Base-by-base conservation (phyloP, 1,140 invertebrate genomes). In the Ostrea edulis region DNA sequence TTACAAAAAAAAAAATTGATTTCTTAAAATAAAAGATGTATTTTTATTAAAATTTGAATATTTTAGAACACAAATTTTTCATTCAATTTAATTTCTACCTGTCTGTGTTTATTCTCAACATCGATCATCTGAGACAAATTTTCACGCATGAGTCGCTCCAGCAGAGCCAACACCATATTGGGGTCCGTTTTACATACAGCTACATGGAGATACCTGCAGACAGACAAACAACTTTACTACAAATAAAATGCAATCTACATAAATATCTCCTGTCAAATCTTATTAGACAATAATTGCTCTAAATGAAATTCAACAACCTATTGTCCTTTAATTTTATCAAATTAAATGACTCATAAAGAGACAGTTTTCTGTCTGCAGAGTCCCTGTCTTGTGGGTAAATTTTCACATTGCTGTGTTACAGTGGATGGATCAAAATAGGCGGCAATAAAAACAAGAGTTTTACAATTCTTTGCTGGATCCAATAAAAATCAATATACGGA, bases 121-220 rank as follows among this genome's bases (percentile, higher is more conserved):
- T 93, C 90, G 82, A 93, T 92, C 89, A 93, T 90, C 22, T 86
- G 51, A 17, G 88, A 58, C 7, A 92, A 84, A 20, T 91, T 89
- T 77, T 93, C 91, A 35, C 93, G 68, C 2, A 85, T 83, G n/a
- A 92, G 68, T 62, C 93, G 84, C 84, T 93, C 93, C 84, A 93
- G 58, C 71, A 93, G 71, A 0, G 93, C 92, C 84, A 92, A 87
- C 0, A 93, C 90, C 90, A 93, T 89, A 85, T 92, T 89, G 25
- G 86, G 25, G 29, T 93, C 92, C 2, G 88, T 90, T 35, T 91
- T 89, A 85, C 91, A 92, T 14, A 92, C 92, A 35, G 92, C 91
- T 54, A 92, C 91, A 90, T 93, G 93, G 11, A 93, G 85, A 58
- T 92, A 91, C 12, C 91, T 93, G 87, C 9, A 89, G 84, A 25